phyloP scores from a whole-genome alignment of 2,113 vertebrate genomes.

The Alaudala cheleensis region DNA sequence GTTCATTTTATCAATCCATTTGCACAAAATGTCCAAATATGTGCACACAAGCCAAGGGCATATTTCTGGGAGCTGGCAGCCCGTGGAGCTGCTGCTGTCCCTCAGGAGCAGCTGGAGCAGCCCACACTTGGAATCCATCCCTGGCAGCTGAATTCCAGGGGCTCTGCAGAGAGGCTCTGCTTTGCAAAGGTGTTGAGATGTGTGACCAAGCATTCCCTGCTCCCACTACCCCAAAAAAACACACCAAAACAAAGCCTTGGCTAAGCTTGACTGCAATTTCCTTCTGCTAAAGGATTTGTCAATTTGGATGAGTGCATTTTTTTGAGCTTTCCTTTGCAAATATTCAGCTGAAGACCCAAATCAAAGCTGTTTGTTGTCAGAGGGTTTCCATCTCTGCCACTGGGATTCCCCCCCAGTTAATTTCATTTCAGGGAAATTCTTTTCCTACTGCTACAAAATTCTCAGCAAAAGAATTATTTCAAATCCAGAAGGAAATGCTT shows the following conservation, averaged over 20 bases:
- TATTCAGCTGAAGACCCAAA: background rate
- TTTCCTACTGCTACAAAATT: background rate
- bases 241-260: background rate
- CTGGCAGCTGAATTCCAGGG: background rate
- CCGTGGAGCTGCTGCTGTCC: constrained; percentile 11
- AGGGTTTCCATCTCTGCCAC: background rate
- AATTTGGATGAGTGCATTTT: background rate
- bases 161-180: background rate
- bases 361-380: background rate
- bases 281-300: background rate
- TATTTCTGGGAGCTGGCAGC: constrained; percentile 62
- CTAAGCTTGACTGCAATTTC: background rate
- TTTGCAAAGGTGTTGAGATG: constrained; percentile 23
- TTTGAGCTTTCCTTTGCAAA: background rate
- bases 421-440: background rate
- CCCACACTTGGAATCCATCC: constrained; percentile 31
- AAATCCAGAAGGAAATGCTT: constrained; percentile 32
- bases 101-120: constrained; percentile 42
- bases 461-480: background rate
- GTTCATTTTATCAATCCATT: constrained; percentile 21
- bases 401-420: background rate
- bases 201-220: background rate
- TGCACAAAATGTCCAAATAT: constrained; percentile 65
- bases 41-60: constrained; percentile 40
- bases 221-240: background rate